Evolutionary conservation across 2,113 vertebrate genomes (phyloP), one percentile per base, ranked within the genome.

Genomic region (Budorcas taxicolor): DNA sequence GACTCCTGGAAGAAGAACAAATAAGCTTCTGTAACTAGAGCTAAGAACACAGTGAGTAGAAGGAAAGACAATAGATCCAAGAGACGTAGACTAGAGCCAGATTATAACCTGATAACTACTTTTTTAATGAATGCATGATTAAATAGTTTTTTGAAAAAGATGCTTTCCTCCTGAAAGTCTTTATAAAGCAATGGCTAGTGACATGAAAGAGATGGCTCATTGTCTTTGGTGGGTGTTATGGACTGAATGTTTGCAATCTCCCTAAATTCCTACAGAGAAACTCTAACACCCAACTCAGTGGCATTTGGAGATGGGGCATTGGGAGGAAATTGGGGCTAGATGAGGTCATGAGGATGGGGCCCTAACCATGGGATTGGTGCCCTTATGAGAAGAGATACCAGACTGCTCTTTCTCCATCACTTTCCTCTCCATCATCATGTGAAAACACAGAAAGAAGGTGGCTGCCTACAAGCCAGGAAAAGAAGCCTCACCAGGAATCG

Each of bases 361-460:
- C 6, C 57, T 45, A 1, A 3, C 21, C 5, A 19, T 3, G 21
- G 5, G 12, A 8, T 52, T 36, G 31, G 40, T 19, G 13, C 2
- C 29, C 45, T n/a, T 67, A 3, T 31, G 7, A 43, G 53, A 31
- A 50, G 23, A 52, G 36, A 55, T 29, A 52, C 23, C 27, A n/a
- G 67, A 71, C 45, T 4, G 33, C 3, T 45, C 36, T 0, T 12
- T 23, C 23, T 71, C 8, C 9, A 1, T 62, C 6, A 7, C 29
- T 84, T 40, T 71, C 55, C n/a, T 84, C 7, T 31, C 52, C 15
- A n/a, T 47, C 13, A 3, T n/a, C 57, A 60, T 12, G 5, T 55
- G 23, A 57, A 40, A 40, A 84, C 33, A 47, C 11, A 36, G 13
- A 27, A 74, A 52, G 12, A 55, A 55, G 21, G 33, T 12, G 47